Conservation (phyloP, 2,113 vertebrate genomes). For the Ailurus styani region DNA sequence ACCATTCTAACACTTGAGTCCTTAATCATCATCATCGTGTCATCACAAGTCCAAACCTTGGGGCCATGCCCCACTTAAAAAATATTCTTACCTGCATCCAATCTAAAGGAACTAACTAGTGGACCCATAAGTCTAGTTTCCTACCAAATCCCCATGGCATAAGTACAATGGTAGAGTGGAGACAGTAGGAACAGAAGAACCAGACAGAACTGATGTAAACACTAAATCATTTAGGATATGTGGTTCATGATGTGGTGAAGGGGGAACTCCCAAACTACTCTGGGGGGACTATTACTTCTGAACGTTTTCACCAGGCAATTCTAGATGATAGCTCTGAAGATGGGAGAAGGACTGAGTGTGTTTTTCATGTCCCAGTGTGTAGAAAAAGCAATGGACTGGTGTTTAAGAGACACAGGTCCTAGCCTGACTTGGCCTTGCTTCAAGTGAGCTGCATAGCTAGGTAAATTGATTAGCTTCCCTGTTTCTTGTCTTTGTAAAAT, state of each 20-base stretch:
- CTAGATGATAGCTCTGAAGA: background rate
- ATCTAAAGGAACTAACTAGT: background rate
- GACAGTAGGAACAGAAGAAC: background rate
- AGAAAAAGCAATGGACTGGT: background rate
- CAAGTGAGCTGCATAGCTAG: background rate
- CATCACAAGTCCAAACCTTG: background rate
- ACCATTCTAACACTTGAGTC: background rate
- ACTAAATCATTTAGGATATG: background rate
- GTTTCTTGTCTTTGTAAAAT: background rate
- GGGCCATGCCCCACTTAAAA: background rate
- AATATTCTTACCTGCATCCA: background rate
- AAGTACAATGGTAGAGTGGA: background rate
- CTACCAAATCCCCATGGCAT: background rate
- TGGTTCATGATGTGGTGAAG: background rate
- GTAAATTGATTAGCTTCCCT: background rate
- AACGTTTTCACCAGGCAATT: background rate
- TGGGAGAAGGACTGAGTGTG: background rate
- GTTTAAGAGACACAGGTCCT: background rate
- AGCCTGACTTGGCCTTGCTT: background rate
- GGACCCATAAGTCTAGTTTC: background rate
- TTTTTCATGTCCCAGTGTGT: background rate
- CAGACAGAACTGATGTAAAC: constrained; percentile 5
- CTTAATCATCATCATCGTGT: background rate
- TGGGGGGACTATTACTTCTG: background rate
- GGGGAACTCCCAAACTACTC: background rate